Evolutionary conservation across 2,113 vertebrate genomes (phyloP).

Genomic region (Paratilapia polleni): DNA sequence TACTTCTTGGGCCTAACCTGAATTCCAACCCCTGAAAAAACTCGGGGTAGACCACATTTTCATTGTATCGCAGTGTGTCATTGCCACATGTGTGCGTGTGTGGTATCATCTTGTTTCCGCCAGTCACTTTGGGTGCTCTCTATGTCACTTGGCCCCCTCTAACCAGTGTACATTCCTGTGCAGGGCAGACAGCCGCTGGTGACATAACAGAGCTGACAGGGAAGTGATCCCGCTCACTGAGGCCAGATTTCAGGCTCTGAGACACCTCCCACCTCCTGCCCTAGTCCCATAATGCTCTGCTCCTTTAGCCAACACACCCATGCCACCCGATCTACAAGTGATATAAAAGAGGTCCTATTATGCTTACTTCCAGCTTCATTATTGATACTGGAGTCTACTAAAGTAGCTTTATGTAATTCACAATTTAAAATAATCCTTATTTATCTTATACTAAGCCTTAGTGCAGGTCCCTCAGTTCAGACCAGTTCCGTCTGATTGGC

Average conservation of each 20-base stretch:
- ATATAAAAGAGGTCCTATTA: background rate
- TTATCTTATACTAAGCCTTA: too few species aligned
- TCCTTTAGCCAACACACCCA: background rate
- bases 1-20: background rate
- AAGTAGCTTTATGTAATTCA: too few species aligned
- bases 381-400: too few species aligned
- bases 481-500: too few species aligned
- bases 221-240: slow-evolving; percentile 36
- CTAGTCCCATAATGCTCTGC: background rate
- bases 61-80: background rate
- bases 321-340: background rate
- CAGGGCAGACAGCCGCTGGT: slow-evolving; percentile 64
- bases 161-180: slow-evolving; percentile 50
- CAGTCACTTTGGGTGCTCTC: slow-evolving; percentile 19
- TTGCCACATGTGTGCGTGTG: background rate
- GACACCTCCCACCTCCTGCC: slow-evolving; percentile 6
- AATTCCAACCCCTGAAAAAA: background rate
- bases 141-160: slow-evolving; percentile 24
- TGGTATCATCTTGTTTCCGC: slow-evolving; percentile 36
- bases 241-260: slow-evolving; percentile 31
- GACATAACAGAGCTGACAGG: slow-evolving; percentile 60
- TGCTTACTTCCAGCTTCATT: background rate
- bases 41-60: background rate
- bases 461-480: too few species aligned
- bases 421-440: too few species aligned